Evolutionary conservation across 2,797 vertebrate genomes (phyloP).

Genomic region (Muscicapa comitata): DNA sequence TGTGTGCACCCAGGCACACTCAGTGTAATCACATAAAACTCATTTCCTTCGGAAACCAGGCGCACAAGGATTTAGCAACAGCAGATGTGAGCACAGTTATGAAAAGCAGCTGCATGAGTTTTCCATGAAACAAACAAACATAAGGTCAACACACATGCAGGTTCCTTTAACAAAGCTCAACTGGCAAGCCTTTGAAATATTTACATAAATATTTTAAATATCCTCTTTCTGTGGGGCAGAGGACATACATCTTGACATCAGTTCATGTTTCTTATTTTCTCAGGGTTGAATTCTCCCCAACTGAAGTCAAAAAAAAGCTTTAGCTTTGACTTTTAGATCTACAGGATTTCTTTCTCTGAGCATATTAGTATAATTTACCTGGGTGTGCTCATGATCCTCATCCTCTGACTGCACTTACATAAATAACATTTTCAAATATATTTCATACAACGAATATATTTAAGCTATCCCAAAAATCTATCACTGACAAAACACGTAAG

Average conservation of each 20-base stretch:
- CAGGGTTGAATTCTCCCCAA: neutral
- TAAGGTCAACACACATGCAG: constrained; percentile 20
- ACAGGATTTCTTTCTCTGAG: neutral
- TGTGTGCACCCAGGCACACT: neutral
- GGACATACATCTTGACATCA: neutral
- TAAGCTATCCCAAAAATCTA: neutral
- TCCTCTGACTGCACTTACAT: neutral
- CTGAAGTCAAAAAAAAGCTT: neutral
- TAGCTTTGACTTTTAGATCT: neutral
- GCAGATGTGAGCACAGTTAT: constrained; percentile 49
- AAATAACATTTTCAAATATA: neutral
- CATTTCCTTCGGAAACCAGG: constrained; percentile 57
- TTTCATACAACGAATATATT: neutral
- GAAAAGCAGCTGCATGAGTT: constrained; percentile 26
- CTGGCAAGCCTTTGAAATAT: constrained; percentile 38
- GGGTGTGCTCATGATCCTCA: neutral
- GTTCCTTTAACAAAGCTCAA: constrained; percentile 26
- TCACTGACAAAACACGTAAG: neutral
- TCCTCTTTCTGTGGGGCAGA: neutral
- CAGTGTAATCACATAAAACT: constrained; percentile 50
- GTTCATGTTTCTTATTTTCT: constrained; percentile 15
- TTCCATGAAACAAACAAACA: constrained; percentile 42
- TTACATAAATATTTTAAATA: constrained; percentile 43
- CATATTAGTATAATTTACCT: neutral
- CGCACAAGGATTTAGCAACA: neutral